Evolutionary conservation across 2,113 vertebrate species (phyloP).

Genomic region (Centropus unirufus): DNA sequence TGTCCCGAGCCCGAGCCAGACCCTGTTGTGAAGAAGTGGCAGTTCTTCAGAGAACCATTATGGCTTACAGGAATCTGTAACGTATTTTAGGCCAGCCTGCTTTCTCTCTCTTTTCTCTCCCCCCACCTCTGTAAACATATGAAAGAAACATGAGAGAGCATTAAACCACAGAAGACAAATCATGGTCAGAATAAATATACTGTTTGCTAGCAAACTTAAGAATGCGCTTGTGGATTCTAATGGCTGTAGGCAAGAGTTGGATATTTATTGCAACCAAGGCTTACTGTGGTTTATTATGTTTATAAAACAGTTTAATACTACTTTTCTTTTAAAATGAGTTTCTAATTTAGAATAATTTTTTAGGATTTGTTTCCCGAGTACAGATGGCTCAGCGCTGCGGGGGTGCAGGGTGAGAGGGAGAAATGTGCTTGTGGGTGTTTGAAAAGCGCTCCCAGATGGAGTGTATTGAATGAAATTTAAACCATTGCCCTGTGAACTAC

Average conservation of each 20-base stretch:
- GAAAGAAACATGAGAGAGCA: constrained; percentile 75
- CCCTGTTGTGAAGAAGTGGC: not conserved
- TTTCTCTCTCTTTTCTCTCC: constrained; percentile 18
- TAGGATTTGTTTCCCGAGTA: constrained; percentile 72
- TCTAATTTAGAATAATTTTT: constrained; percentile 80
- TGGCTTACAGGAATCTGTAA: constrained; percentile 55
- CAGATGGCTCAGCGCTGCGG: constrained; percentile 70
- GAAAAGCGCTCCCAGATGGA: constrained; percentile 75
- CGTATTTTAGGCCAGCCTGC: constrained; percentile 60
- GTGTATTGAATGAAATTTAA: constrained; percentile 79
- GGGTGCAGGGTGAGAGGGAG: constrained; percentile 63
- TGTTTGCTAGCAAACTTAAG: constrained; percentile 75
- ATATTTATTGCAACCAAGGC: constrained; percentile 76
- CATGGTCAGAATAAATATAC: constrained; percentile 74
- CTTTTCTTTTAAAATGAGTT: constrained; percentile 80
- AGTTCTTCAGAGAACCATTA: constrained; percentile 30
- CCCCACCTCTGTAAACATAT: constrained; percentile 68
- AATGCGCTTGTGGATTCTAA: constrained; percentile 76
- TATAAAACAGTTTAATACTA: constrained; percentile 78
- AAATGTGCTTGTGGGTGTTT: constrained; percentile 71
- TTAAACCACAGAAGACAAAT: constrained; percentile 75
- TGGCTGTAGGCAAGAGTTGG: constrained; percentile 76
- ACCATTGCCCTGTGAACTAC: constrained; percentile 69
- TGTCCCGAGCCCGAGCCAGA: constrained; percentile 13
- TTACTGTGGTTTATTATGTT: constrained; percentile 79